These are phyloP conservation scores for Camponotus pennsylvanicus DNA, from an alignment of 1,140 invertebrate species.

Conservation along the genomic window DNA sequence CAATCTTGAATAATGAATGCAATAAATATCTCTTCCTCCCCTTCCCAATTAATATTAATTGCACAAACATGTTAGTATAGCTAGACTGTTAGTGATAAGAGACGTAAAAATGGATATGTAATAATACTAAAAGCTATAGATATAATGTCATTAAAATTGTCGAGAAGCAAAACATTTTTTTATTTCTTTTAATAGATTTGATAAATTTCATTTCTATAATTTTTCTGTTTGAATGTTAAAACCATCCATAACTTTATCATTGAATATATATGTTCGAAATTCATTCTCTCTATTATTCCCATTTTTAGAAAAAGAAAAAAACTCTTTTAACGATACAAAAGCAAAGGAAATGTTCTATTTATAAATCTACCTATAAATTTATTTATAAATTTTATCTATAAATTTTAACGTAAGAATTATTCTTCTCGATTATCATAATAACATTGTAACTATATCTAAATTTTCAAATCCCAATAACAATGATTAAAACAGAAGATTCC, in stretches of 20 bases:
- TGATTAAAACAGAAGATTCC: conserved; percentile 57
- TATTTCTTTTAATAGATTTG: not conserved
- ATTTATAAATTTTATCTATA: no score
- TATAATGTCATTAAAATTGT: conserved; percentile 10
- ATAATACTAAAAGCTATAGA: conserved; percentile 16
- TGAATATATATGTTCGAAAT: not conserved
- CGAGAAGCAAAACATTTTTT: conserved; percentile 1
- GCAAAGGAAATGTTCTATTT: not conserved
- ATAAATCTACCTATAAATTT: no score
- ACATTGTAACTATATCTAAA: not conserved
- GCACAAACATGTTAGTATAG: conserved; percentile 57
- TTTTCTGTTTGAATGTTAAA: not conserved
- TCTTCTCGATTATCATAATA: not conserved
- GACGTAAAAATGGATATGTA: conserved; percentile 27
- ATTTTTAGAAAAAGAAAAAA: not conserved
- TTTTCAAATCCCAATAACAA: conserved; percentile 21
- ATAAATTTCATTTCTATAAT: not conserved
- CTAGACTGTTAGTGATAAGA: conserved; percentile 56
- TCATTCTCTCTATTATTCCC: not conserved
- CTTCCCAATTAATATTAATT: conserved; percentile 8
- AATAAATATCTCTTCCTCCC: not conserved
- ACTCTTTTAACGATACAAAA: not conserved
- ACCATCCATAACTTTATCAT: not conserved
- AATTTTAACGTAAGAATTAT: not conserved
- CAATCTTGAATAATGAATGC: conserved; percentile 8